These are phyloP conservation scores for Cydia strobilella DNA, from an alignment of 1,140 invertebrate species.

Conservation along the genomic window DNA sequence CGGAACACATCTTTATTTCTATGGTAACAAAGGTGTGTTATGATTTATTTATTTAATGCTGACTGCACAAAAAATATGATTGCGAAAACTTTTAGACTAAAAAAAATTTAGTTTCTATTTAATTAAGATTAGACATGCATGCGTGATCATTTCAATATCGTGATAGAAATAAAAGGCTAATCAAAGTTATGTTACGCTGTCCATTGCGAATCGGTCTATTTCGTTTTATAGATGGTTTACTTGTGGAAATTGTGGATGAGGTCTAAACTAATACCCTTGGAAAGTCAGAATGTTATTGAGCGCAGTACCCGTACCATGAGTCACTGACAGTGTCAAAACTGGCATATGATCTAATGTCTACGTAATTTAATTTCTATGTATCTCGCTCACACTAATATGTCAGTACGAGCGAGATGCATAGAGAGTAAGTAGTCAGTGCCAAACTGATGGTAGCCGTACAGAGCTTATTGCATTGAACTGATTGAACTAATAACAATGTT, in stretches of 20 bases:
- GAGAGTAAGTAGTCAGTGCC: too few species aligned
- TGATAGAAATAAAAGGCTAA: constrained; percentile 16
- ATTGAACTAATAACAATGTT: constrained; percentile 29
- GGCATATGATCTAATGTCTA: too few species aligned
- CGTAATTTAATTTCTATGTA: too few species aligned
- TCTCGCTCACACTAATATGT: too few species aligned
- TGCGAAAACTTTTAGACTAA: neutral
- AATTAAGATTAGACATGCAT: constrained; percentile 26
- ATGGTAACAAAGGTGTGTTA: too few species aligned
- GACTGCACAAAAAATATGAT: neutral
- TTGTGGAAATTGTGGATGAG: neutral
- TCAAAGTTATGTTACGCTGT: constrained; percentile 8
- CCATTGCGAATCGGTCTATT: constrained; percentile 3
- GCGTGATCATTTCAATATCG: constrained; percentile 27
- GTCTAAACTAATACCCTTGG: neutral
- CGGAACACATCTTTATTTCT: too few species aligned
- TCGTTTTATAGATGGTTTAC: constrained; percentile 10
- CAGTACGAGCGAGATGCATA: too few species aligned
- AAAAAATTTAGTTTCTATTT: constrained; percentile 31
- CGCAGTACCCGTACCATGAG: too few species aligned
- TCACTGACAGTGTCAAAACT: too few species aligned
- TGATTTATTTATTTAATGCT: too few species aligned
- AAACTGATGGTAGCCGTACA: too few species aligned
- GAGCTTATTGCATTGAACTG: constrained; percentile 8
- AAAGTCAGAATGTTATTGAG: constrained; percentile 18